Evolutionary conservation across 2,113 vertebrate species (phyloP).

Genomic region (Petromus typicus): DNA sequence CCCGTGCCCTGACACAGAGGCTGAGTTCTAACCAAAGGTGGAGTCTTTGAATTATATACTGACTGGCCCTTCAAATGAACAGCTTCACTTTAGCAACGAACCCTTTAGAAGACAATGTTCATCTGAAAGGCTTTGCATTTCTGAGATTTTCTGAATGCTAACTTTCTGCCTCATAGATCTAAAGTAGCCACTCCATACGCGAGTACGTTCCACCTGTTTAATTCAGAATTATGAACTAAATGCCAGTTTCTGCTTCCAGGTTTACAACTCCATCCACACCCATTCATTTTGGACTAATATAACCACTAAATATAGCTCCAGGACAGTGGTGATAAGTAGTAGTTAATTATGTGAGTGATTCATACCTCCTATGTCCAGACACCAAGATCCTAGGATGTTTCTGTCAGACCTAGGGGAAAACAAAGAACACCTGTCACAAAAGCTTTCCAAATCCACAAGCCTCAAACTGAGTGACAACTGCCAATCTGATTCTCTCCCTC

Average conservation of each 20-base stretch:
- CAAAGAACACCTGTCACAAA: slow-evolving; percentile 77
- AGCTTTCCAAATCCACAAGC: slow-evolving; percentile 47
- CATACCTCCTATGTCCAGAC: slow-evolving; percentile 79
- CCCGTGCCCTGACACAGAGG: background rate
- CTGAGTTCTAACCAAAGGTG: background rate
- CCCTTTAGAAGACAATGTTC: background rate
- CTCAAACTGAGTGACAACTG: background rate
- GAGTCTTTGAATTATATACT: background rate
- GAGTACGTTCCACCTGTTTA: background rate
- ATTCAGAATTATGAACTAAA: background rate
- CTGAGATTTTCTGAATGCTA: slow-evolving; percentile 36
- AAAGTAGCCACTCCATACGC: slow-evolving; percentile 48
- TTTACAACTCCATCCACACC: slow-evolving; percentile 57
- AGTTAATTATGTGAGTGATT: slow-evolving; percentile 69
- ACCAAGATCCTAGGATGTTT: slow-evolving; percentile 67
- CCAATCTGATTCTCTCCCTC: background rate
- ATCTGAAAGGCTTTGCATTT: background rate
- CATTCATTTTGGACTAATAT: slow-evolving; percentile 61
- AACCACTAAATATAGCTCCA: slow-evolving; percentile 72
- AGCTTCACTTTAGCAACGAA: slow-evolving; percentile 10
- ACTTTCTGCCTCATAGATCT: slow-evolving; percentile 35
- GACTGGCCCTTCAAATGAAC: slow-evolving; percentile 14
- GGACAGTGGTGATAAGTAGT: slow-evolving; percentile 57
- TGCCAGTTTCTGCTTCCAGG: slow-evolving; percentile 35
- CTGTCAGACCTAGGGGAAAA: slow-evolving; percentile 63